These are phyloP conservation scores for Herpetotheres cachinnans DNA, from an alignment of 2,113 vertebrate genomes.

Conservation along the genomic window DNA sequence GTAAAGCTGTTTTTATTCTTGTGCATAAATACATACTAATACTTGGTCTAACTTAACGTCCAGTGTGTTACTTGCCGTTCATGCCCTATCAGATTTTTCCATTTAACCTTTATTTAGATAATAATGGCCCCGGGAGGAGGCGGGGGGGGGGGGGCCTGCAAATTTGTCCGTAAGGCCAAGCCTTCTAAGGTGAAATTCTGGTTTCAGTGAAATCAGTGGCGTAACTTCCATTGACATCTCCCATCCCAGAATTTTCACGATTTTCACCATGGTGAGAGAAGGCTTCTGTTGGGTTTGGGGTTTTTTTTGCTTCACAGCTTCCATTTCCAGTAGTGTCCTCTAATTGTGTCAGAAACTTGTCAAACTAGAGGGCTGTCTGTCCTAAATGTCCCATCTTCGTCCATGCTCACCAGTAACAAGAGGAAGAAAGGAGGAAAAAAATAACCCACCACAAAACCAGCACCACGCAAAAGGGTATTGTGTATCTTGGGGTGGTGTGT, in stretches of 20 bases:
- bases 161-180: neutral
- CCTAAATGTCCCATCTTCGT: neutral
- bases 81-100: neutral
- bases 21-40: constrained; percentile 86
- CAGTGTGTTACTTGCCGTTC: neutral
- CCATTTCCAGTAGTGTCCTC: neutral
- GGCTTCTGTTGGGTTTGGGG: neutral
- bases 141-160: neutral
- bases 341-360: neutral
- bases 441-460: too few species aligned
- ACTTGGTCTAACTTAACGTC: constrained; percentile 70
- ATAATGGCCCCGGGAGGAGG: neutral
- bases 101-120: neutral
- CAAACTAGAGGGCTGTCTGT: neutral
- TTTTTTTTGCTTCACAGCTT: neutral
- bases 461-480: neutral
- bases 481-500: neutral
- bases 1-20: constrained; percentile 84
- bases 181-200: neutral
- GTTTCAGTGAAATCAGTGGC: neutral
- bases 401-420: neutral
- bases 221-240: neutral
- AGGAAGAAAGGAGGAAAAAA: neutral
- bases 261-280: neutral
- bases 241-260: neutral